Percentiles rank a stretch among this genome's conserved stretches.
These are phyloP conservation scores for Darevskia mixta DNA, from an alignment of 2,797 vertebrate species.

Conservation along the genomic window DNA sequence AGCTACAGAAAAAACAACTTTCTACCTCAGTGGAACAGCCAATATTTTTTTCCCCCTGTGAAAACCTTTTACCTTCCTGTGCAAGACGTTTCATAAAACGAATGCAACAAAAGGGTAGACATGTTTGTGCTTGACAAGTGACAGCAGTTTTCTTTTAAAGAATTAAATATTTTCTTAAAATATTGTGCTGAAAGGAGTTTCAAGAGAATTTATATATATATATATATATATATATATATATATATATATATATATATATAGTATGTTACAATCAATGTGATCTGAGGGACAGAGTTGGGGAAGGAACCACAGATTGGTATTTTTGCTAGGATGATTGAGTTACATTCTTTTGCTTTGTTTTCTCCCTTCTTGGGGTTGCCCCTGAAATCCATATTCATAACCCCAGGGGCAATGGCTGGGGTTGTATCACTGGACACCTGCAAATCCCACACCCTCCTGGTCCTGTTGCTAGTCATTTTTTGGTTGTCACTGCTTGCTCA, in stretches of 20 bases:
- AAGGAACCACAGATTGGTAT: background rate
- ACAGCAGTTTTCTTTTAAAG: constrained; percentile 36
- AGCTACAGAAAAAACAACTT: constrained; percentile 33
- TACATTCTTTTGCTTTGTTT: no score
- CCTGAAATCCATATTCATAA: background rate
- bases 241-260: no score
- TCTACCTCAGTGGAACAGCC: constrained; percentile 30
- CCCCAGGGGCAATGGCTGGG: background rate
- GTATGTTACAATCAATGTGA: background rate
- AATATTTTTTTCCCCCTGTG: constrained; percentile 37
- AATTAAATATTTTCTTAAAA: constrained; percentile 38
- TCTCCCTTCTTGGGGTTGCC: no score
- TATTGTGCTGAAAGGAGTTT: background rate
- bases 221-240: no score
- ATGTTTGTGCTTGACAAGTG: constrained; percentile 39
- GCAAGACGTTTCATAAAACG: constrained; percentile 49
- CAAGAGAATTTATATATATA: constrained; percentile 1
- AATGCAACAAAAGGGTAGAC: constrained; percentile 33
- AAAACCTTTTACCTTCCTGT: constrained; percentile 46
- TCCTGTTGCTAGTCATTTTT: no score
- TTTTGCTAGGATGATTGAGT: background rate
- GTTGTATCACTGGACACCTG: no score
- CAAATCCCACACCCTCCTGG: background rate
- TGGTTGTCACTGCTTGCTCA: background rate
- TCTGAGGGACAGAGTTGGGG: background rate